Percentiles rank a stretch among this genome's conserved stretches.
These are phyloP conservation scores for Ciconia boyciana DNA, from an alignment of 2,113 vertebrate species.

Conservation along the genomic window DNA sequence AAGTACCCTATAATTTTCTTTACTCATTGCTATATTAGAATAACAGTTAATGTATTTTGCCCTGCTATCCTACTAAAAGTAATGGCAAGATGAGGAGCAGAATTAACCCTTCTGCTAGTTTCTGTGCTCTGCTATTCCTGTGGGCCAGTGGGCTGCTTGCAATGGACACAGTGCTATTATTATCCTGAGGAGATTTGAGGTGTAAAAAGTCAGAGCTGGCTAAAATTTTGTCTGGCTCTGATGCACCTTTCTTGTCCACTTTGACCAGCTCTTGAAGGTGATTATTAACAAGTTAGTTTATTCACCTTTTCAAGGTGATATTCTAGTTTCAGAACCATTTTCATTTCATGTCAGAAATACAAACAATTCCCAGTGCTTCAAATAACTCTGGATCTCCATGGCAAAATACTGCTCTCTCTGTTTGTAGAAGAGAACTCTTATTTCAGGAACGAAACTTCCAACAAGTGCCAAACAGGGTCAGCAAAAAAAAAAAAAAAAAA, in stretches of 20 bases:
- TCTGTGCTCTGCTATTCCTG: not conserved
- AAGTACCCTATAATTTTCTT: not conserved
- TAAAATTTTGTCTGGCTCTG: not conserved
- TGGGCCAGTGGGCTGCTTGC: not conserved
- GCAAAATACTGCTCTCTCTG: not conserved
- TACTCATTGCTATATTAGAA: not conserved
- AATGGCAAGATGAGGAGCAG: not conserved
- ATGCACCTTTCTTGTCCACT: not conserved
- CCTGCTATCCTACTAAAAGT: not conserved
- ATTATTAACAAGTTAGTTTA: not conserved
- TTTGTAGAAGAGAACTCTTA: not conserved
- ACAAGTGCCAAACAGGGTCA: not conserved
- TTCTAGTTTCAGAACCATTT: not conserved
- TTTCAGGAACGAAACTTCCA: not conserved
- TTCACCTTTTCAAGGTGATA: not conserved
- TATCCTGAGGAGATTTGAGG: not conserved
- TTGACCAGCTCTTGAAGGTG: not conserved
- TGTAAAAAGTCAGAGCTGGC: not conserved
- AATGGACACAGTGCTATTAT: not conserved
- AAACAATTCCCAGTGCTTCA: not conserved
- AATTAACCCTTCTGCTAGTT: not conserved
- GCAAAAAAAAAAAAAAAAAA: not conserved
- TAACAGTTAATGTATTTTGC: not conserved
- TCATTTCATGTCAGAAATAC: not conserved
- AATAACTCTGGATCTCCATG: not conserved